Evolutionary conservation across 2,113 vertebrate genomes (phyloP).

Genomic region (Chloropsis cyanopogon): DNA sequence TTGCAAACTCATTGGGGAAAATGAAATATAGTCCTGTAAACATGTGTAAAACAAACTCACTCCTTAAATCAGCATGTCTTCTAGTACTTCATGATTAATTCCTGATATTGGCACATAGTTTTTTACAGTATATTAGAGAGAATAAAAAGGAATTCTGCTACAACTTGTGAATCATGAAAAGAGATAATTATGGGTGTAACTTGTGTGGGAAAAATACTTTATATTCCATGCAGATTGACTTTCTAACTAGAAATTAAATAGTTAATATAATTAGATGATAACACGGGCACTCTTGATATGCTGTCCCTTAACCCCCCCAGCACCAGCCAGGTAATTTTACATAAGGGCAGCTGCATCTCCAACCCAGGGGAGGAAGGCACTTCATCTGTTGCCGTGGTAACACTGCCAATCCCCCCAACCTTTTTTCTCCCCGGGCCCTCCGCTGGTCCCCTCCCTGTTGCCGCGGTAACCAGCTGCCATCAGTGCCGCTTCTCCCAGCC

Average conservation of each 20-base stretch:
- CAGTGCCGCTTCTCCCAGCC: neutral
- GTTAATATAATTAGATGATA: neutral
- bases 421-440: neutral
- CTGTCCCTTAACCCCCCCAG: neutral
- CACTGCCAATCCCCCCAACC: neutral
- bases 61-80: neutral
- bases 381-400: constrained; percentile 35
- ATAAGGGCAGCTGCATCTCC: neutral
- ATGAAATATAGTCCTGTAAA: neutral
- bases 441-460: neutral
- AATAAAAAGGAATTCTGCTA: neutral
- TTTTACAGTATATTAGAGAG: neutral
- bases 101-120: neutral
- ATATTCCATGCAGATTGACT: neutral
- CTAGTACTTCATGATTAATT: neutral
- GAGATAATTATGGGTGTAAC: neutral
- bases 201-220: neutral
- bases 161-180: neutral
- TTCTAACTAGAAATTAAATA: neutral
- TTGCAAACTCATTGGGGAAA: neutral
- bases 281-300: neutral
- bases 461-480: constrained; percentile 25
- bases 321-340: neutral
- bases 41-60: neutral
- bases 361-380: neutral